Evolutionary conservation across 2,113 vertebrate species (phyloP).

Genomic region (Heloderma charlesbogerti): DNA sequence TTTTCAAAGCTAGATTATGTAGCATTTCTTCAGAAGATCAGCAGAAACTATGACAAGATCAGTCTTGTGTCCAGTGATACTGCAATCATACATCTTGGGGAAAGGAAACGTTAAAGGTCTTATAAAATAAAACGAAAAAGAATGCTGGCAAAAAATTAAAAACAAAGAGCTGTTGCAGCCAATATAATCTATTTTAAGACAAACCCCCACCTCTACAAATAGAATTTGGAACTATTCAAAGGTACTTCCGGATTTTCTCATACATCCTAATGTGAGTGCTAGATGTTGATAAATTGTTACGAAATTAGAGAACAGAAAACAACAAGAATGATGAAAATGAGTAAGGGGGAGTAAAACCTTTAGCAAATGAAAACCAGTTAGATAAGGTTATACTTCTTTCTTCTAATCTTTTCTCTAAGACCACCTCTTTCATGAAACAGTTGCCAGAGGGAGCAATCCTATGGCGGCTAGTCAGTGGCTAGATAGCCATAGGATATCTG

Average conservation of each 20-base stretch:
- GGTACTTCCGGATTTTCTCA: not conserved
- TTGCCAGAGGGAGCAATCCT: no score
- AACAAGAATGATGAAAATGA: not conserved
- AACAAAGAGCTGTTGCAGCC: not conserved
- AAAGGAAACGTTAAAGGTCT: not conserved
- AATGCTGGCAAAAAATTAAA: not conserved
- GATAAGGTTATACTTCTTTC: not conserved
- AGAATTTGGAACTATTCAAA: not conserved
- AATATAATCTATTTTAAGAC: constrained; percentile 21
- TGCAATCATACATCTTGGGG: constrained; percentile 5
- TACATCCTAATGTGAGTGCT: constrained; percentile 14
- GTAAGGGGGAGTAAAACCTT: not conserved
- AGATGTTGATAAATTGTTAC: not conserved
- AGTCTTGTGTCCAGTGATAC: not conserved
- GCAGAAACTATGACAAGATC: constrained; percentile 30
- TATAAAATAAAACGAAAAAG: not conserved
- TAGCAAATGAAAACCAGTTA: not conserved
- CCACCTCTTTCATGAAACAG: no score
- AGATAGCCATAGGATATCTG: no score
- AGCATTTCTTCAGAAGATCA: constrained; percentile 20
- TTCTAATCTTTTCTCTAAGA: no score
- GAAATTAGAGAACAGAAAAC: constrained; percentile 17
- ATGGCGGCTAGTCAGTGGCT: no score
- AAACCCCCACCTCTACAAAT: not conserved
- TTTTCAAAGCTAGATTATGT: constrained; percentile 10